A percentile compares a stretch with the other conserved stretches of the same genome.
phyloP scores from a whole-genome alignment of 2,888 invertebrate genomes.

The Drosophila pseudotalamancana region DNA sequence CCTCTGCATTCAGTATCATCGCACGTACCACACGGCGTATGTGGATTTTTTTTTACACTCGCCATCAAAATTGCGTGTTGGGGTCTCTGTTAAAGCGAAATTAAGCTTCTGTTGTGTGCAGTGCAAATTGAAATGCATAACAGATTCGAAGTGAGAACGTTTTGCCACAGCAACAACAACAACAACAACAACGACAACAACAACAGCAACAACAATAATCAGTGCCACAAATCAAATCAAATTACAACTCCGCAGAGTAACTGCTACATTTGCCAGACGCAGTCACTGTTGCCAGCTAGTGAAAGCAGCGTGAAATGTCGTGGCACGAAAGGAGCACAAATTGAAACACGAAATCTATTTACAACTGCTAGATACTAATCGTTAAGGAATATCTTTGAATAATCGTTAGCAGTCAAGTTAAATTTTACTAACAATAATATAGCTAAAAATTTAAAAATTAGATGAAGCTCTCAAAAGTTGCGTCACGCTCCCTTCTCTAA shows the following conservation, averaged over 20 bases:
- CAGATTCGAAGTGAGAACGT: constrained; percentile 6
- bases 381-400: too few relatives aligned
- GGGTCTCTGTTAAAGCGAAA: constrained; percentile 28
- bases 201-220: constrained; percentile 22
- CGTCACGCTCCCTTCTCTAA: background rate
- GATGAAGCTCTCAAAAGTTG: background rate
- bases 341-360: too few relatives aligned
- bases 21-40: constrained; percentile 52
- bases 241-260: constrained; percentile 36
- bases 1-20: constrained; percentile 4
- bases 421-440: too few relatives aligned
- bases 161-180: background rate
- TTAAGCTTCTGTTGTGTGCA: constrained; percentile 45
- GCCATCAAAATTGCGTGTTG: constrained; percentile 17
- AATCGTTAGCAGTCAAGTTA: too few relatives aligned
- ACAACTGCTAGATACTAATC: too few relatives aligned
- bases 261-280: constrained; percentile 9
- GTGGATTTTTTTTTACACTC: constrained; percentile 39
- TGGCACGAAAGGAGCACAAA: background rate
- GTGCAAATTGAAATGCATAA: constrained; percentile 55
- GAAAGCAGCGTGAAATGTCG: background rate
- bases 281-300: background rate
- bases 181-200: constrained; percentile 6
- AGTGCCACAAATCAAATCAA: constrained; percentile 61
- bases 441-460: too few relatives aligned